Base-by-base conservation (phyloP, 2,888 invertebrate genomes). In the Plutella xylostella region DNA sequence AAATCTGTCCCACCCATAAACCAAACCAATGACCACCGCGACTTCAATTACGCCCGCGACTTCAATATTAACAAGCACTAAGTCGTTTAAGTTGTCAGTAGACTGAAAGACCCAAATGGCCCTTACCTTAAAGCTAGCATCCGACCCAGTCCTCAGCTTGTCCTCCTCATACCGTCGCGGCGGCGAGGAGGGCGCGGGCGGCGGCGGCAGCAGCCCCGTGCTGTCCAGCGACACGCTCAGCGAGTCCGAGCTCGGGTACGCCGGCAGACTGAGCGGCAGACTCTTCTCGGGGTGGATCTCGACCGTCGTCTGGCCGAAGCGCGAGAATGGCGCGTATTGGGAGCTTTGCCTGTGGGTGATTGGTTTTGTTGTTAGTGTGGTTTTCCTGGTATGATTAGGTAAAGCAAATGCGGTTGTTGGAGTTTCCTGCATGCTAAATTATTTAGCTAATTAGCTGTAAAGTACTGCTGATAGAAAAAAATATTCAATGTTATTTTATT, bases 81-180 rank as follows among this genome's bases (percentile, higher is more conserved):
- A n/a, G n/a, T n/a, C n/a, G n/a, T n/a, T n/a, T n/a, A n/a, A n/a
- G n/a, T n/a, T n/a, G n/a, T n/a, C n/a, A n/a, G n/a, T n/a, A n/a
- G n/a, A n/a, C n/a, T n/a, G n/a, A n/a, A n/a, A n/a, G 28, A 28
- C 7, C 28, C n/a, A 28, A 6, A n/a, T 4, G 11, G 3, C 11
- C 11, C 28, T 28, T 70, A 92, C 92, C 89, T 92, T 92, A 78
- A 92, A 92, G 80, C 92, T 92, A 66, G 92, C 92, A 72, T 92
- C 92, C 56, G 92, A 92, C 34, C 92, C 92, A 55, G 91, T 92
- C 51, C 92, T 83, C 47, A 71, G 63, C 45, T 80, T 79, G 45
- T 82, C 79, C 1, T 79, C 80, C 4, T 82, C 80, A 51, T 77
- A 76, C 17, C 79, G 54, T 14, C 76, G 48, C 18, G 89, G 89